Evolutionary conservation across 2,888 invertebrate genomes (phyloP).

Genomic region (Caenorhabditis sp.): DNA sequence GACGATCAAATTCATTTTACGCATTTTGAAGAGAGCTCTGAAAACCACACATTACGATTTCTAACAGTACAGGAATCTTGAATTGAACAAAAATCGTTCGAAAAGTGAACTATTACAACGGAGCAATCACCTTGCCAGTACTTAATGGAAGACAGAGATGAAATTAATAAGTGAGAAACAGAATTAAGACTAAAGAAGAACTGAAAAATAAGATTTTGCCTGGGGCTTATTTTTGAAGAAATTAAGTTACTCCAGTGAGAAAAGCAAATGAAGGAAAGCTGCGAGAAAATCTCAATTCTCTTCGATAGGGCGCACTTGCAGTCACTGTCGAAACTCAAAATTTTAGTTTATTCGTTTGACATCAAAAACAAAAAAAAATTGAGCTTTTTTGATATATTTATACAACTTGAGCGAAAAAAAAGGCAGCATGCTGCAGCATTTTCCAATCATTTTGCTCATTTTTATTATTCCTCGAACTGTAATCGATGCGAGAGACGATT

Average conservation of each 20-base stretch:
- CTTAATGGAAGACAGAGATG: neutral
- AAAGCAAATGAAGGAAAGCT: conserved; percentile 37
- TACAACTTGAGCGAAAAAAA: no score
- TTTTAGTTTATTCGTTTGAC: conserved; percentile 5
- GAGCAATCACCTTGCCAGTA: no score
- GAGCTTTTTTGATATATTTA: no score
- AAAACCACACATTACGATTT: neutral
- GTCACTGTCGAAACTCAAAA: neutral
- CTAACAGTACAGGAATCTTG: no score
- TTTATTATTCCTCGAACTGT: no score
- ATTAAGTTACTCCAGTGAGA: neutral
- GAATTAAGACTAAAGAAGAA: no score
- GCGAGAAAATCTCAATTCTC: conserved; percentile 32
- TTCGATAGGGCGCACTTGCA: conserved; percentile 48
- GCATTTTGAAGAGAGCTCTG: conserved; percentile 28
- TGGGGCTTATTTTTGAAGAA: conserved; percentile 1
- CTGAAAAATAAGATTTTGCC: no score
- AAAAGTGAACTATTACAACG: no score
- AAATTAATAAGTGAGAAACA: neutral
- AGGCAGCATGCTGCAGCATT: no score
- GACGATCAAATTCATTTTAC: conserved; percentile 85
- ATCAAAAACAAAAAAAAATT: no score
- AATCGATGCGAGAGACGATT: neutral
- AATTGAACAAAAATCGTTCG: no score
- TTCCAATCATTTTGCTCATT: no score